phyloP scores from a whole-genome alignment of 2,113 vertebrate genomes.

The Melanocharis versteri region DNA sequence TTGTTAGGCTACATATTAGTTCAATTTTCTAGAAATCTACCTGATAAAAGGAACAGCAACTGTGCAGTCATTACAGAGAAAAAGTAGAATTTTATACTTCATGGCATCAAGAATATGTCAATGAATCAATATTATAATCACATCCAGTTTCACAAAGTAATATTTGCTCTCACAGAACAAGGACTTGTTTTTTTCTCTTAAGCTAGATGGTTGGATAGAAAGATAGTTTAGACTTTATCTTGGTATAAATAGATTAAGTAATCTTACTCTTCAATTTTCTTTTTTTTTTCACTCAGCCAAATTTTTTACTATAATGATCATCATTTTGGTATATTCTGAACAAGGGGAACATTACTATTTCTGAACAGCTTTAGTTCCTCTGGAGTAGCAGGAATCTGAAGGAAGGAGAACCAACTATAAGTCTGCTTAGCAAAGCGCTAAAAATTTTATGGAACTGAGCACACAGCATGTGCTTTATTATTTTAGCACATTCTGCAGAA shows the following conservation, averaged over 20 bases:
- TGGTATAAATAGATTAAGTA: neutral
- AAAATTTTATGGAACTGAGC: neutral
- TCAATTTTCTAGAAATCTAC: neutral
- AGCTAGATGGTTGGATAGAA: neutral
- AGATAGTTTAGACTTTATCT: neutral
- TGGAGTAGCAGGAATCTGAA: neutral
- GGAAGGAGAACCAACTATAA: neutral
- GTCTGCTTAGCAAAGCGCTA: neutral
- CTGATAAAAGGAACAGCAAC: neutral
- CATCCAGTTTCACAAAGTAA: neutral
- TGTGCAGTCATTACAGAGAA: neutral
- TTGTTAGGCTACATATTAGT: neutral
- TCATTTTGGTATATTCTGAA: neutral
- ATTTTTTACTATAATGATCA: neutral
- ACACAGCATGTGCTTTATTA: neutral
- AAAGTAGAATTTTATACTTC: neutral
- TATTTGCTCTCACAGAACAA: neutral
- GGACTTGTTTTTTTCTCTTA: neutral
- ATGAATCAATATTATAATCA: neutral
- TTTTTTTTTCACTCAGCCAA: neutral
- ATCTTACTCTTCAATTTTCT: neutral
- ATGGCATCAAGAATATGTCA: neutral
- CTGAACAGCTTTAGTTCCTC: neutral
- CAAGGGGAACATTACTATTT: neutral
- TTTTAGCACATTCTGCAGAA: neutral